Percentiles rank a stretch among this genome's conserved stretches.
These are phyloP conservation scores for Elgaria multicarinata DNA, from an alignment of 2,113 vertebrate species.

Conservation along the genomic window DNA sequence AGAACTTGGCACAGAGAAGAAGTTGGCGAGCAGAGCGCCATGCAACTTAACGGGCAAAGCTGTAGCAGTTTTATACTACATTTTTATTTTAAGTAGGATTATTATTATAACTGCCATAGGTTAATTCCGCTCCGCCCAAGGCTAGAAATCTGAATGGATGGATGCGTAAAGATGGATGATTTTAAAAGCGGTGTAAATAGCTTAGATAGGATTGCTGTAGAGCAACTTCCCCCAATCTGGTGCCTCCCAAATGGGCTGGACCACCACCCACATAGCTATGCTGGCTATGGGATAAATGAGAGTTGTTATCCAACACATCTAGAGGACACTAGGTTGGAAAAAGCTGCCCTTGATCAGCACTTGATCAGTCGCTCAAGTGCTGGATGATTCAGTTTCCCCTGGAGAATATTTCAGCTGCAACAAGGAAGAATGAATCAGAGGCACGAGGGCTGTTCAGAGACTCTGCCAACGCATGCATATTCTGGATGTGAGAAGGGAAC, in stretches of 20 bases:
- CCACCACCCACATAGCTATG: no score
- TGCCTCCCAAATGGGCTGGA: no score
- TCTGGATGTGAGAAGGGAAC: not conserved
- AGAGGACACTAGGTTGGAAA: no score
- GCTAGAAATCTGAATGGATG: not conserved
- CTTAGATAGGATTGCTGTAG: not conserved
- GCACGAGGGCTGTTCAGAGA: not conserved
- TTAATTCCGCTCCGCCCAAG: not conserved
- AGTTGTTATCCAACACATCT: no score
- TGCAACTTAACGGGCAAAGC: not conserved
- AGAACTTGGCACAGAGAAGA: not conserved
- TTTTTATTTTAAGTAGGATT: not conserved
- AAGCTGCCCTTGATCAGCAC: not conserved
- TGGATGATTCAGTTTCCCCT: not conserved
- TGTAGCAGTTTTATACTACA: not conserved
- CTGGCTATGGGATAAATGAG: no score
- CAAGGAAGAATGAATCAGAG: not conserved
- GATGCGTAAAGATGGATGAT: not conserved
- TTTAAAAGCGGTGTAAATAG: not conserved
- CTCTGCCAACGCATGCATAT: not conserved
- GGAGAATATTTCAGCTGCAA: not conserved
- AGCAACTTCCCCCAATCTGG: no score
- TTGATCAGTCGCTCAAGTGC: not conserved
- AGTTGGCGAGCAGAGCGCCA: not conserved
- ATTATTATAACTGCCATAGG: not conserved